Evolutionary conservation across 2,888 invertebrate species (phyloP), one percentile per base, ranked within the genome.

Genomic region (Drosophila pegasa): DNA sequence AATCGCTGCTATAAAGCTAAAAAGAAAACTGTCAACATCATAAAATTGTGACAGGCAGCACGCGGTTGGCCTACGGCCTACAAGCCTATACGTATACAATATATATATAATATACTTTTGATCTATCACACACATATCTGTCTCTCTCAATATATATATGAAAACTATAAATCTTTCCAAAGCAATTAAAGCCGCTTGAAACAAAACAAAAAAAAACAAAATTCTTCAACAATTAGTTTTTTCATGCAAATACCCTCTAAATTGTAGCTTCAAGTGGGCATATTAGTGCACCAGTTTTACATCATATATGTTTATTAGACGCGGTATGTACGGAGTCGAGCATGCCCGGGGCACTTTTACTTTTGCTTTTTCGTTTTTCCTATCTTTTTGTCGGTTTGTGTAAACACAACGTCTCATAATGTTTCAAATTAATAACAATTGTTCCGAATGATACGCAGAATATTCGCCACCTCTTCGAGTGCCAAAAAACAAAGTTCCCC

Each of bases 371-470:
- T 40, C 3, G 8, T 18, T 5, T 62, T 35, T 20, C 27, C 31
- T 35, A 45, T 41, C 10, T 57, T 57, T 57, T 41, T 33, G 47
- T 20, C 22, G 58, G 58, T 67, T 70, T 73, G 70, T 73, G 87
- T 84, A 84, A 87, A 83, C 87, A 87, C 54, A 68, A 35, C 56
- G 63, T 75, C 66, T 61, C 75, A 78, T 73, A 80, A 84, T 87
- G 82, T 87, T 87, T 70, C 55, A 69, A 84, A 87, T 83, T 83
- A 83, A 87, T 83, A 83, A 83, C 78, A 84, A 87, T 80, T 86
- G 22, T 14, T 33, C 80, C 59, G 71, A 71, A 66, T 76, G 66
- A 75, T 75, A 66, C 55, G 74, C 61, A 18, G 43, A 75, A 71
- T 62, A 66, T 76, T 57, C 59, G 38, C 74, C 74, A 43, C 38